Base-by-base conservation (phyloP, 2,797 vertebrate species). In the Lepilemur septentrionalis region DNA sequence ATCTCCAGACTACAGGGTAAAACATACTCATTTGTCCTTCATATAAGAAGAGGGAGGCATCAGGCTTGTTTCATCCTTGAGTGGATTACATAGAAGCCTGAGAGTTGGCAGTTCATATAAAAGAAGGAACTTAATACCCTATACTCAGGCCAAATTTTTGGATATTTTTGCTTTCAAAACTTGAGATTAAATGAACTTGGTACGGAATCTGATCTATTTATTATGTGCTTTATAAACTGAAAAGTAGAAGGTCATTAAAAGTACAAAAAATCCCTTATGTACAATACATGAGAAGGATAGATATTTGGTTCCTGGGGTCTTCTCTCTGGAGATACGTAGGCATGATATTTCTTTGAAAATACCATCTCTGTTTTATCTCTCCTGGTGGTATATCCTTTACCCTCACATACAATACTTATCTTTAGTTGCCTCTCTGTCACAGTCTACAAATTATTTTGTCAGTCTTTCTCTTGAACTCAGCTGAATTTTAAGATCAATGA, bases 401-500 rank as follows among this genome's bases (percentile, higher is more conserved):
- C 91, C 97, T 95, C 72, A 92, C 2, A 94, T 57, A 25, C 8
- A 38, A 84, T 92, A 46, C 41, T 32, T 73, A 50, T 63, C 25
- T 97, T 28, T 81, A 85, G 61, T 28, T 57, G 3, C 32, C 76
- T 92, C 46, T 95, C 63, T 79, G 17, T 94, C 96, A 84, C 41
- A 78, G 9, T 57, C 78, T 89, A 67, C 84, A 86, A 91, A 97
- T 97, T 97, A 95, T 97, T 98, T 97, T 85, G 41, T 96, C 87
- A 97, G 73, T 96, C 94, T 86, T 96, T 97, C 13, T 80, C 89
- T 98, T 97, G 30, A 93, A 95, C 94, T 98, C 76, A 95, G 90
- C 55, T 95, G 96, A 97, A 98, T 92, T 97, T 98, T 97, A 98
- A 98, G 97, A 98, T 98, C 96, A 98, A 93, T 97, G 93, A 98